These are phyloP conservation scores for Nephrotoma guestfalica DNA, from an alignment of 2,888 invertebrate genomes.

Conservation along the genomic window DNA sequence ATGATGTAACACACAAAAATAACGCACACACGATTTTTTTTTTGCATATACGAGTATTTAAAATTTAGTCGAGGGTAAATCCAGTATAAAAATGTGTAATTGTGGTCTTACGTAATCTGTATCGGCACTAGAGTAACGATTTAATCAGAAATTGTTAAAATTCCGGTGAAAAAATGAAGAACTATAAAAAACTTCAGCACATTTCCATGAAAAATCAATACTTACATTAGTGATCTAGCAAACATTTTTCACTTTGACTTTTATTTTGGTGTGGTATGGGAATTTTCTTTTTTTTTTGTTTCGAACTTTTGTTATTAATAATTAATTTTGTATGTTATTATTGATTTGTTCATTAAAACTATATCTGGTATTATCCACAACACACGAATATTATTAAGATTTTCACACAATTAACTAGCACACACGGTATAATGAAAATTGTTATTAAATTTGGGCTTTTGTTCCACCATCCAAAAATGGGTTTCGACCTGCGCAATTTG, in stretches of 20 bases:
- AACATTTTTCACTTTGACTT: background rate
- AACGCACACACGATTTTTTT: background rate
- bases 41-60: background rate
- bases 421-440: background rate
- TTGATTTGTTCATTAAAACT: background rate
- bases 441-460: background rate
- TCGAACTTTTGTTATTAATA: background rate
- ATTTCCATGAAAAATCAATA: background rate
- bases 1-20: background rate
- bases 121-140: background rate
- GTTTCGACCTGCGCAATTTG: conserved; percentile 1
- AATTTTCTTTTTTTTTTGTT: background rate
- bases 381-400: background rate
- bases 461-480: background rate
- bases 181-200: background rate
- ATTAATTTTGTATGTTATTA: background rate
- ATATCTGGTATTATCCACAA: background rate
- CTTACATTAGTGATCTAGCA: background rate
- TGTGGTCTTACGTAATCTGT: background rate
- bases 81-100: background rate
- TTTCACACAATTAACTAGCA: background rate
- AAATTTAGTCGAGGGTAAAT: background rate
- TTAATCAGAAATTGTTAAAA: background rate
- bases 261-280: background rate
- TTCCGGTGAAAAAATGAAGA: background rate